phyloP scores from a whole-genome alignment of 37 sponge, comb jelly and placozoan species.

The Petrosia ficiformis region DNA sequence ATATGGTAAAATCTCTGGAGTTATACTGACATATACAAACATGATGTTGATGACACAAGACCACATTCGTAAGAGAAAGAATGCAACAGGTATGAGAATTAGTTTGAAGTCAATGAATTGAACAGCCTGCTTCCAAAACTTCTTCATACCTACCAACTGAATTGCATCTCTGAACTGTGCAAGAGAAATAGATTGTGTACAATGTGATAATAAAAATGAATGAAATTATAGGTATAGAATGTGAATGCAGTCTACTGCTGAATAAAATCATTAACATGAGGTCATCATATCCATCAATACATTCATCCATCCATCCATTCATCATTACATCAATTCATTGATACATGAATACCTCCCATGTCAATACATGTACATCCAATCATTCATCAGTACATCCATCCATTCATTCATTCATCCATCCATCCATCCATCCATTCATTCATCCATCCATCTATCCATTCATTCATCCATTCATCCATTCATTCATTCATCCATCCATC shows the following conservation, averaged over 20 bases:
- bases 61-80: slow-evolving; percentile 64
- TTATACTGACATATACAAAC: slow-evolving; percentile 2
- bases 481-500: too few relatives aligned
- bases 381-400: too few relatives aligned
- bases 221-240: background rate
- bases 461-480: too few relatives aligned
- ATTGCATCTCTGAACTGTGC: slow-evolving; percentile 2
- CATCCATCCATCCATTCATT: too few relatives aligned
- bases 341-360: too few relatives aligned
- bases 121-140: slow-evolving; percentile 20
- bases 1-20: background rate
- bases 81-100: slow-evolving; percentile 56
- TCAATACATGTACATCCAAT: too few relatives aligned
- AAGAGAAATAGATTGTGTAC: background rate
- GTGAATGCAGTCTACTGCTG: background rate
- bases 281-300: too few relatives aligned
- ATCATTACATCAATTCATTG: too few relatives aligned
- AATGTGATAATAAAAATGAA: background rate
- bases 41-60: slow-evolving; percentile 12
- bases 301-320: too few relatives aligned
- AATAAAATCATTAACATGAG: too few relatives aligned
- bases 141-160: background rate
- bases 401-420: too few relatives aligned
- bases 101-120: slow-evolving; percentile 45
- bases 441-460: too few relatives aligned